Evolutionary conservation across 2,113 vertebrate species (phyloP).

Genomic region (Bujurquina vittata): DNA sequence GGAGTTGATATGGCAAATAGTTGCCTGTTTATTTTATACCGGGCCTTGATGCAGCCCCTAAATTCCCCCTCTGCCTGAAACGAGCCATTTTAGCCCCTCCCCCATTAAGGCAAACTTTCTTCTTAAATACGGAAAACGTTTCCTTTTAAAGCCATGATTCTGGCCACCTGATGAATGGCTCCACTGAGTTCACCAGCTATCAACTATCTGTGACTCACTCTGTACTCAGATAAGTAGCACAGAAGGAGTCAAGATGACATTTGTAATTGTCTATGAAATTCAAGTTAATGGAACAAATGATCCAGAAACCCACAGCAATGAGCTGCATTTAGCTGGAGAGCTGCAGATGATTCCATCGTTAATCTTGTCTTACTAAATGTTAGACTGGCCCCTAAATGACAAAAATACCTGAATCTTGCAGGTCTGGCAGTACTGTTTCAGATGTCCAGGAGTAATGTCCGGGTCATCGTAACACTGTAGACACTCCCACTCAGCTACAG

Average conservation of each 20-base stretch:
- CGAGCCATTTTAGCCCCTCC: too few relatives aligned
- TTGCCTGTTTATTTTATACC: too few relatives aligned
- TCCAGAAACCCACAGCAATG: background rate
- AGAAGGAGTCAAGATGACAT: background rate
- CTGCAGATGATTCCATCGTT: background rate
- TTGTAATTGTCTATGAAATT: too few relatives aligned
- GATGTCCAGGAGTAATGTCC: constrained; percentile 79
- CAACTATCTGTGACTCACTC: too few relatives aligned
- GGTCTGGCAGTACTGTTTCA: constrained; percentile 85
- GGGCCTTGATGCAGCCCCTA: too few relatives aligned
- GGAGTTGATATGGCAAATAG: too few relatives aligned
- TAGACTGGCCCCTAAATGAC: background rate
- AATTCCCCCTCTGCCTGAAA: too few relatives aligned
- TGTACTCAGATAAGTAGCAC: background rate
- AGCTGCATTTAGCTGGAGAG: background rate
- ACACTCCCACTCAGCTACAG: constrained; percentile 83
- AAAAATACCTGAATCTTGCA: constrained; percentile 83
- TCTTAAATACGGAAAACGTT: too few relatives aligned
- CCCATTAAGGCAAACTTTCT: too few relatives aligned
- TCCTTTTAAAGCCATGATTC: too few relatives aligned
- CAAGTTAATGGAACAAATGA: background rate
- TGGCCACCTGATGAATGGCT: too few relatives aligned
- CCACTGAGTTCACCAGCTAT: too few relatives aligned
- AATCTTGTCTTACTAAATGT: background rate
- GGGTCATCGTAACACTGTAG: constrained; percentile 81